Base-by-base conservation (phyloP, 1,140 invertebrate species). In the Microvelia longipes region DNA sequence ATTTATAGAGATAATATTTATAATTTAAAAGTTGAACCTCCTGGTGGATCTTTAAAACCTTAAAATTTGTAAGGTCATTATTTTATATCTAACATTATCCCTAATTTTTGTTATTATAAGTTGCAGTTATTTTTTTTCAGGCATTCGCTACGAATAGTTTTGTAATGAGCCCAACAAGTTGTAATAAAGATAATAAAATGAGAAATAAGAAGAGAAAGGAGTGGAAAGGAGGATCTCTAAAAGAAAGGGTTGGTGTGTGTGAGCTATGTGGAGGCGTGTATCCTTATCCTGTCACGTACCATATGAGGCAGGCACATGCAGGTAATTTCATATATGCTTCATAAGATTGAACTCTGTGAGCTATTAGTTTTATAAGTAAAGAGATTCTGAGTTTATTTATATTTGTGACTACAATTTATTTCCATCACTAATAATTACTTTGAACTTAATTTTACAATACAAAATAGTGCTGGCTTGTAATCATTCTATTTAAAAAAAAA, bases 211-310 rank as follows among this genome's bases (percentile, higher is more conserved):
- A 85, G 76, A 85, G 84, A 73, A 88, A 86, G 74, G 81, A 86
- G 68, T 81, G 78, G 75, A 82, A 81, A 71, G 77, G 73, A 66
- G 74, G 72, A 5, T 77, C 68, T n/a, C 77, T 68, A 1, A 26
- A 35, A 11, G 81, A 80, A 69, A 79, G 81, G 24, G 86, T 89
- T 70, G 87, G 87, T 2, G 77, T 84, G 29, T 98, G 95, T 78
- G 95, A 98, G 78, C 82, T 98, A 25, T 98, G 95, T 77, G 91
- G 89, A 2, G 80, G 79, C 25, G 81, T 87, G 67, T 86, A 88
- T 75, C 85, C 90, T 68, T 86, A 89, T 80, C 91, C 92, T 0
- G 85, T 97, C 0, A 95, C 92, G 0, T 91, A 92, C 73, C 95
- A 98, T 78, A 95, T 98, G 92, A 84, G 90, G 65, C 85, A 88